These are phyloP conservation scores for Patella depressa DNA, from an alignment of 2,888 invertebrate species.

Conservation along the genomic window DNA sequence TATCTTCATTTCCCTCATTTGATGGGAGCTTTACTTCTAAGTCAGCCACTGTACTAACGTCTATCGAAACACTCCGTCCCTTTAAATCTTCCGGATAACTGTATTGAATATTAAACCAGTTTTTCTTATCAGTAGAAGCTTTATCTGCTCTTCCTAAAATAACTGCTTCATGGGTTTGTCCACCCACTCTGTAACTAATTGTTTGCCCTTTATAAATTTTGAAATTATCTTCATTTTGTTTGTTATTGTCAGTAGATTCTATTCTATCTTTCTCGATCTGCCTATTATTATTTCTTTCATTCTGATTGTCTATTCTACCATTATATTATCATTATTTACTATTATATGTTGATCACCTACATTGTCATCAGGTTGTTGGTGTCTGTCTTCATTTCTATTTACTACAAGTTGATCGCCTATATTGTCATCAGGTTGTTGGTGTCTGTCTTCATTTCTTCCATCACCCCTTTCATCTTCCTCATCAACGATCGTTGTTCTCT, in stretches of 20 bases:
- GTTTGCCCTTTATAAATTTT: constrained; percentile 10
- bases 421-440: no score
- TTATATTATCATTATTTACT: not conserved
- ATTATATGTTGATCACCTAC: no score
- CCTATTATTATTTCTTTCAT: no score
- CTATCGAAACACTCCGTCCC: not conserved
- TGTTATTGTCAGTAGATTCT: not conserved
- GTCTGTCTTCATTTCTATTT: not conserved
- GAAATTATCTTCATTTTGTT: not conserved
- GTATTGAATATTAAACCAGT: constrained; percentile 22
- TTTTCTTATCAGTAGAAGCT: constrained; percentile 9
- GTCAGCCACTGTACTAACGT: constrained; percentile 12
- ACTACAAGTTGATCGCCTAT: no score
- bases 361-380: not conserved
- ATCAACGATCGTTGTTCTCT: no score
- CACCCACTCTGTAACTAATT: not conserved
- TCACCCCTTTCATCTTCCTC: not conserved
- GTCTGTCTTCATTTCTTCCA: no score
- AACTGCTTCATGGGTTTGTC: not conserved
- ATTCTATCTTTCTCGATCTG: not conserved
- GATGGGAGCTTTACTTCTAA: not conserved
- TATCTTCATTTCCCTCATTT: not conserved
- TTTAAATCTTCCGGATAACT: constrained; percentile 1
- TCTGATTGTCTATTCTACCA: no score
- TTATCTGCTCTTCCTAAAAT: constrained; percentile 18